Percentiles rank a stretch among this genome's conserved stretches.
These are phyloP conservation scores for Aporophyla lueneburgensis DNA, from an alignment of 2,888 invertebrate species.

Conservation along the genomic window DNA sequence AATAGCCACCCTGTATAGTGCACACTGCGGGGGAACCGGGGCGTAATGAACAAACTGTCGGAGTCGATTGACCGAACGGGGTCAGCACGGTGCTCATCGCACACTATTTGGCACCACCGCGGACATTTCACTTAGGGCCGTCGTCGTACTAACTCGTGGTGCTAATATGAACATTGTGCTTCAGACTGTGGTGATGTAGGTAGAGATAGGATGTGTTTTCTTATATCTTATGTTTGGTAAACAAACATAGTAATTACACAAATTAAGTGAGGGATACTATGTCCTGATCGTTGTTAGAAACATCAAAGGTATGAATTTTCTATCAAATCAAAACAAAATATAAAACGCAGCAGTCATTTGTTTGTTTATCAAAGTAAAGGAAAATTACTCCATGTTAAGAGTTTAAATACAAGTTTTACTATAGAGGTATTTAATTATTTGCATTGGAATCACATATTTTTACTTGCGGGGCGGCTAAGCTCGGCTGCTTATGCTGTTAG, in stretches of 20 bases:
- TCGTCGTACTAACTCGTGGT: constrained; percentile 27
- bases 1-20: constrained; percentile 8
- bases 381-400: not conserved
- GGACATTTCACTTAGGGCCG: constrained; percentile 47
- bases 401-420: not conserved
- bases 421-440: not conserved
- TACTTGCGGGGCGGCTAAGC: too few species aligned
- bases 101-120: constrained; percentile 57
- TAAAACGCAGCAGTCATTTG: not conserved
- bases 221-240: not conserved
- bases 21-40: constrained; percentile 9
- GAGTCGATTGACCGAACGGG: constrained; percentile 55
- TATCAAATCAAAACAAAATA: not conserved
- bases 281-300: not conserved
- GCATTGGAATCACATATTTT: not conserved
- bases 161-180: constrained; percentile 31
- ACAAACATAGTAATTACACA: not conserved
- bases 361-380: too few species aligned
- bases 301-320: not conserved
- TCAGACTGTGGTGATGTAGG: not conserved
- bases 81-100: constrained; percentile 53
- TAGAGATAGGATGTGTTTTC: not conserved
- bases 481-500: too few species aligned
- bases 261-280: too few species aligned
- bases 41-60: constrained; percentile 57